phyloP scores from a whole-genome alignment of 2,113 vertebrate species.

The Lota lota region DNA sequence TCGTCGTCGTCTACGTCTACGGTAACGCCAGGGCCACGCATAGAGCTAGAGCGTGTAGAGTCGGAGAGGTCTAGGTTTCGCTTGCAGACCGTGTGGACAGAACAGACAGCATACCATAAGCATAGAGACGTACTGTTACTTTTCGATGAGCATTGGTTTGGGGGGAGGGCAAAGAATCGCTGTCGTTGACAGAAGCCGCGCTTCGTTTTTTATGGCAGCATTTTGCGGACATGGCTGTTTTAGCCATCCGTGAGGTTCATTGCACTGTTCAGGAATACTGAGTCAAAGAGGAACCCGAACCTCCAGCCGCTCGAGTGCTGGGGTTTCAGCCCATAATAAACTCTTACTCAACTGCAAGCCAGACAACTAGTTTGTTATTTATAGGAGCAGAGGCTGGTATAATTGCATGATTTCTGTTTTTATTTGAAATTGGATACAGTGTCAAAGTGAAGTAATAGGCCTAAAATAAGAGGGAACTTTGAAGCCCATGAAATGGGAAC shows the following conservation, averaged over 20 bases:
- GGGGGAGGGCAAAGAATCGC: no score
- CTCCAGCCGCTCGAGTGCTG: conserved; percentile 17
- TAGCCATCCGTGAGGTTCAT: background rate
- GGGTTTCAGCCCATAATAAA: background rate
- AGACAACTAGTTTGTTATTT: conserved; percentile 9
- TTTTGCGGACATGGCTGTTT: background rate
- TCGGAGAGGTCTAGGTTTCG: no score
- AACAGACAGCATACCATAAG: no score
- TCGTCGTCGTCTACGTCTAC: no score
- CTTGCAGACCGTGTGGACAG: no score
- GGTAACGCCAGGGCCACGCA: no score
- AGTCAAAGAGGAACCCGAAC: background rate
- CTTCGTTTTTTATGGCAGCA: background rate
- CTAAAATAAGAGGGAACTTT: conserved; percentile 16
- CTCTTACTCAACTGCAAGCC: background rate
- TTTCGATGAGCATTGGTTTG: no score
- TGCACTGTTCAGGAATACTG: background rate
- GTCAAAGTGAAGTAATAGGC: conserved; percentile 2
- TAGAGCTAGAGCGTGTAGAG: no score
- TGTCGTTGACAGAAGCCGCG: no score
- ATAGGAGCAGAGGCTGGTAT: conserved; percentile 5
- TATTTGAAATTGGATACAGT: conserved; percentile 24
- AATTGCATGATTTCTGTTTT: conserved; percentile 1
- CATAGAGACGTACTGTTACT: no score
- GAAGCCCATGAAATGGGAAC: conserved; percentile 17